Percentiles rank a stretch among this genome's conserved stretches.
phyloP scores from a whole-genome alignment of 53 echinoderm and acorn worm genomes.

The Echinarachnius parma region DNA sequence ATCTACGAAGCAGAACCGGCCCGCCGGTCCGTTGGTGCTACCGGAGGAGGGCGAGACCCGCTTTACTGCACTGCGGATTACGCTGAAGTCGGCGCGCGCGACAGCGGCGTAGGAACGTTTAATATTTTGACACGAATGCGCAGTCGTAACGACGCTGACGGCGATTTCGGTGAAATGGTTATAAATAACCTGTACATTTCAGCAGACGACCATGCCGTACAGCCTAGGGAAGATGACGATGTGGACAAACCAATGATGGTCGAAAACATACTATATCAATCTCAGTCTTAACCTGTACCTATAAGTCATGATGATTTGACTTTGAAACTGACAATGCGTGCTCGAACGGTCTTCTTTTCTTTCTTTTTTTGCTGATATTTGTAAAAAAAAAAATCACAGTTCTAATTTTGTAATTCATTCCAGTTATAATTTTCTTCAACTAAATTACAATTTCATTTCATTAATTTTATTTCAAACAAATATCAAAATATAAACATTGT shows the following conservation, averaged over 20 bases:
- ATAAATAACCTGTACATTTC: constrained; percentile 13
- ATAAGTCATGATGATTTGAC: too few relatives aligned
- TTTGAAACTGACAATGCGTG: too few relatives aligned
- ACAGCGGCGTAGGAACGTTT: constrained; percentile 27
- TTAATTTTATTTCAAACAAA: too few relatives aligned
- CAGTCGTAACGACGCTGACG: background rate
- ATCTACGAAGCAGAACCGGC: constrained; percentile 40
- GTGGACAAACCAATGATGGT: constrained; percentile 12
- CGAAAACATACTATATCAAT: constrained; percentile 23
- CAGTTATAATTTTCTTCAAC: too few relatives aligned
- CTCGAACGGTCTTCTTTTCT: too few relatives aligned
- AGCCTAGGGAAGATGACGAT: background rate
- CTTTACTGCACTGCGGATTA: constrained; percentile 21
- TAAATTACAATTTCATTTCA: too few relatives aligned
- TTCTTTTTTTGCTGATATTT: too few relatives aligned
- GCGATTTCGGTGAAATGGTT: constrained; percentile 1
- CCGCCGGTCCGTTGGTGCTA: background rate
- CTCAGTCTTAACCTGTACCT: constrained; percentile 14
- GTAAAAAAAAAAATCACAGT: too few relatives aligned
- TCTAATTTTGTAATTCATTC: too few relatives aligned
- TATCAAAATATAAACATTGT: too few relatives aligned
- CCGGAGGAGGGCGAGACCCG: background rate
- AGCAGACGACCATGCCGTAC: background rate
- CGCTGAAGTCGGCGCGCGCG: constrained; percentile 20
- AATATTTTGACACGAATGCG: background rate